Conservation (phyloP, 2,888 invertebrate species). For the Chesias legatella region DNA sequence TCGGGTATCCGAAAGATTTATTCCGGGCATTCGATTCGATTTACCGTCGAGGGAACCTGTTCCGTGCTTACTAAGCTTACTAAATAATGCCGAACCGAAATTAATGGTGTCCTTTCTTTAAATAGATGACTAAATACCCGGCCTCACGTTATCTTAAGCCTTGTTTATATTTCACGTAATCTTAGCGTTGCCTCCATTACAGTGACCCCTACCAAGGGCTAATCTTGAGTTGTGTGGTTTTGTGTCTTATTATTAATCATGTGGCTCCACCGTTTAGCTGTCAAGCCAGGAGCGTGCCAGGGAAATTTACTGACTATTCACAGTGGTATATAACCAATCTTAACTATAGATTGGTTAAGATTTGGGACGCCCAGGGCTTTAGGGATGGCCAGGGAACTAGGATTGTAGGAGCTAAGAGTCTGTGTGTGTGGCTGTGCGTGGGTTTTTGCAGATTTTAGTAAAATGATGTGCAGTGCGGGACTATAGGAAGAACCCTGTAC, state of each 20-base stretch:
- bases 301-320: no score
- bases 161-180: slow-evolving; percentile 71
- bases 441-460: no score
- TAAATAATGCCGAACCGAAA: slow-evolving; percentile 74
- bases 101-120: slow-evolving; percentile 74
- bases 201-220: slow-evolving; percentile 39
- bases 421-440: no score
- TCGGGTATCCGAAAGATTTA: slow-evolving; percentile 74
- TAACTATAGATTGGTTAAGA: no score
- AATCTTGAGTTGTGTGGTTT: slow-evolving; percentile 24
- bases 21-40: slow-evolving; percentile 68
- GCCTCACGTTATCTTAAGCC: slow-evolving; percentile 63
- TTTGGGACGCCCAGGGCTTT: no score
- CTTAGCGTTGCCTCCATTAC: slow-evolving; percentile 62
- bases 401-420: no score
- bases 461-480: no score
- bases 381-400: no score
- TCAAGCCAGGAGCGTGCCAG: no score
- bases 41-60: slow-evolving; percentile 74
- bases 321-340: no score
- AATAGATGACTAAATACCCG: slow-evolving; percentile 77
- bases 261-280: no score
- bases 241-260: slow-evolving; percentile 12
- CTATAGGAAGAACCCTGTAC: no score
- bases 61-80: slow-evolving; percentile 68